These are phyloP conservation scores for Lytechinus variegatus DNA, from an alignment of 35 echinoderm and acorn worm species.

Conservation along the genomic window DNA sequence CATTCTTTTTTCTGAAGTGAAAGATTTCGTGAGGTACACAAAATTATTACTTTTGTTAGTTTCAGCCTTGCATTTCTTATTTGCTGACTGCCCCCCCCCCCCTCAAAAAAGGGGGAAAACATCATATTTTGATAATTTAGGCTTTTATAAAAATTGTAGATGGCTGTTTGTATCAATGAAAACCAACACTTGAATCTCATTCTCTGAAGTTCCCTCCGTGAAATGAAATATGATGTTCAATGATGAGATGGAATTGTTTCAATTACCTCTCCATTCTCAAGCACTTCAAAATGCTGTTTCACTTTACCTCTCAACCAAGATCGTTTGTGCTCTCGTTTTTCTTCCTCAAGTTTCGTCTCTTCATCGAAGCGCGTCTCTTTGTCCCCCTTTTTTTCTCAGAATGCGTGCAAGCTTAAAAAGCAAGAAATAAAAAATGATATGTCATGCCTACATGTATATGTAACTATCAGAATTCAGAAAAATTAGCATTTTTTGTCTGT, in stretches of 20 bases:
- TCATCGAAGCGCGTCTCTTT: not conserved
- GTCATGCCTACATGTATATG: not conserved
- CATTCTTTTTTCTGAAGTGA: not conserved
- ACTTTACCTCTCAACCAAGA: not conserved
- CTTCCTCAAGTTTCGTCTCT: not conserved
- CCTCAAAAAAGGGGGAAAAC: not conserved
- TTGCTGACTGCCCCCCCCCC: not conserved
- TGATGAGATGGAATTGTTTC: conserved; percentile 38
- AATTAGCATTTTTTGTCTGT: not conserved
- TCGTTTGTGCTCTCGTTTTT: conserved; percentile 1
- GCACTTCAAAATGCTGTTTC: conserved; percentile 22
- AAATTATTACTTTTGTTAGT: too few relatives aligned
- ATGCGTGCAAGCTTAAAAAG: not conserved
- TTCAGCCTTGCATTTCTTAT: too few relatives aligned
- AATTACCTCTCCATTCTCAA: conserved; percentile 27
- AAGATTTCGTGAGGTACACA: too few relatives aligned
- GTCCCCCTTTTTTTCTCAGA: not conserved
- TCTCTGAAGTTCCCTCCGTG: not conserved
- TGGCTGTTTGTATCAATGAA: not conserved
- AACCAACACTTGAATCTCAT: conserved; percentile 6
- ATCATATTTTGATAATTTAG: not conserved
- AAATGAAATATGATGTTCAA: conserved; percentile 9
- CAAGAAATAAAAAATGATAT: not conserved
- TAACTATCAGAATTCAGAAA: not conserved
- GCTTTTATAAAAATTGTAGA: not conserved